These are phyloP conservation scores for Callipepla squamata DNA, from an alignment of 2,113 vertebrate species.

Conservation along the genomic window DNA sequence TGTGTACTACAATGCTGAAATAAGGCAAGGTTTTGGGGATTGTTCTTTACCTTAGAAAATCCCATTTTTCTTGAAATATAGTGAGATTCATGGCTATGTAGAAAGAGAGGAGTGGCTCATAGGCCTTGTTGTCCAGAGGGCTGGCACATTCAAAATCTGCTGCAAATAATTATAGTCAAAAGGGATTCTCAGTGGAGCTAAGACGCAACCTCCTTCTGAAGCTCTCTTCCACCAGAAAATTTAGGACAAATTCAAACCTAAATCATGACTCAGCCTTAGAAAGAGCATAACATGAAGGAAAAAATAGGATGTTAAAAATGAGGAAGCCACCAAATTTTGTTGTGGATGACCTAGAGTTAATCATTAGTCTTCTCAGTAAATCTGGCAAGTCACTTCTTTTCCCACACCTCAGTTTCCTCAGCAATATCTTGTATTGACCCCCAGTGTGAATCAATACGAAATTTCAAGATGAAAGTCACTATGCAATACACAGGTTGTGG, in stretches of 20 bases:
- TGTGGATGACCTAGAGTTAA: background rate
- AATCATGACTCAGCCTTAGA: background rate
- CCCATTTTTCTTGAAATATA: background rate
- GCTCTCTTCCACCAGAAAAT: background rate
- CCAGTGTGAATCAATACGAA: background rate
- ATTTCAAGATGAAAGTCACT: background rate
- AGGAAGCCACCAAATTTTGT: background rate
- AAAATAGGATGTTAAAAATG: background rate
- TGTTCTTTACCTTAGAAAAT: background rate
- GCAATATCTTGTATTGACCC: background rate
- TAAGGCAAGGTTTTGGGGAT: background rate
- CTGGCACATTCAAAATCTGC: background rate
- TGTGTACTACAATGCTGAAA: background rate
- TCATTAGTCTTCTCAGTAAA: background rate
- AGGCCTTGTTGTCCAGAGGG: background rate
- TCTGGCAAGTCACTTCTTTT: background rate
- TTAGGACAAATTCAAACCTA: background rate
- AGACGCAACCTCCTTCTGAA: background rate
- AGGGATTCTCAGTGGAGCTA: background rate
- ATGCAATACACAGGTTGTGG: background rate
- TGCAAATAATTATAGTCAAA: background rate
- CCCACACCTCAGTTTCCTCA: background rate
- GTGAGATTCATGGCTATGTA: rapidly evolving
- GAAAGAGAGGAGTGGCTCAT: background rate
- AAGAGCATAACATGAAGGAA: background rate